phyloP scores from a whole-genome alignment of 2,888 invertebrate species.

The Megastigmus dorsalis region DNA sequence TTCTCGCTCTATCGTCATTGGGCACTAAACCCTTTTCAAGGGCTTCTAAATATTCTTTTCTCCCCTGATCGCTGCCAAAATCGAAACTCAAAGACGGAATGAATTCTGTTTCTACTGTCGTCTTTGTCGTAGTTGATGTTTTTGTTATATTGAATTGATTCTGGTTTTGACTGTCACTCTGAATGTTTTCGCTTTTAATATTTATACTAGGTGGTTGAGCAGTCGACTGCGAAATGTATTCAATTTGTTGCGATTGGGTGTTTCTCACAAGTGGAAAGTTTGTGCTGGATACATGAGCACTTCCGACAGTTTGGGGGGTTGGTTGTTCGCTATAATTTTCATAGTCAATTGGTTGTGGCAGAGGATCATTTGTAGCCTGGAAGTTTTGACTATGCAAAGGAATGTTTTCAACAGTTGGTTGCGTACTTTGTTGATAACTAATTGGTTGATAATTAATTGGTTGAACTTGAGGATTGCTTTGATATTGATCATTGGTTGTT shows the following conservation, averaged over 20 bases:
- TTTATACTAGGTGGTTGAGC: not conserved
- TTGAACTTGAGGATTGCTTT: too few relatives aligned
- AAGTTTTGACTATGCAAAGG: not conserved
- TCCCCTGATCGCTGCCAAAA: slow-evolving; percentile 68
- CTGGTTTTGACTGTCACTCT: not conserved
- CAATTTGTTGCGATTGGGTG: not conserved
- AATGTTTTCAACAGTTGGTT: not conserved
- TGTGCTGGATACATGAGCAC: not conserved
- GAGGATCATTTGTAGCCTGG: not conserved
- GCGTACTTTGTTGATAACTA: not conserved
- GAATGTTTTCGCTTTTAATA: not conserved
- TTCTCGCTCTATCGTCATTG: not conserved
- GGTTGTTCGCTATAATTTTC: not conserved
- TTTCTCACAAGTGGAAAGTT: not conserved
- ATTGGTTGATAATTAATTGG: too few relatives aligned
- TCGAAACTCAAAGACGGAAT: slow-evolving; percentile 72
- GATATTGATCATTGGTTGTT: not conserved
- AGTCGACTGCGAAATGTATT: slow-evolving; percentile 7
- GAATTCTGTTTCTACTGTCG: slow-evolving; percentile 68
- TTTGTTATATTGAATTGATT: not conserved
- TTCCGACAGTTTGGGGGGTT: not conserved
- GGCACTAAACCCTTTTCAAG: slow-evolving; percentile 67
- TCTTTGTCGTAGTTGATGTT: not conserved
- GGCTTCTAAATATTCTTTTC: slow-evolving; percentile 69
- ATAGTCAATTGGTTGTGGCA: not conserved